A percentile compares a stretch with the other conserved stretches of the same genome.
Evolutionary conservation across 2,113 vertebrate species (phyloP).

Genomic region (Ceratotherium simum): DNA sequence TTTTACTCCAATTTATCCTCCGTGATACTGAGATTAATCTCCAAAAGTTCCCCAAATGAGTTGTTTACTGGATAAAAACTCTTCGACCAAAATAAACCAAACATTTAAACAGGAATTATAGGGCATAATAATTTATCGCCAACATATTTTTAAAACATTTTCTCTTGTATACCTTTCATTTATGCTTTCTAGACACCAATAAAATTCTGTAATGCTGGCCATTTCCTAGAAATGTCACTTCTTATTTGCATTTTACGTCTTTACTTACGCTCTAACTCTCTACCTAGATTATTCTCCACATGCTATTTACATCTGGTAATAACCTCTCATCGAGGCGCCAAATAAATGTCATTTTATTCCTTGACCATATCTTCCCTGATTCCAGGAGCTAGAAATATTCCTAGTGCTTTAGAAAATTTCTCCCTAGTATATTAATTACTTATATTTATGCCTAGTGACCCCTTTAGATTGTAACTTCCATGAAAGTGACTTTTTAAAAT

Average conservation of each 20-base stretch:
- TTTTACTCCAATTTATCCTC: not conserved
- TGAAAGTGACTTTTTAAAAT: not conserved
- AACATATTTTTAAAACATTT: not conserved
- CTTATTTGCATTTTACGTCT: conserved; percentile 6
- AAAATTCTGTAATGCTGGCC: not conserved
- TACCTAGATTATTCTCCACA: not conserved
- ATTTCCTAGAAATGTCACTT: conserved; percentile 9
- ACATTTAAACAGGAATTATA: not conserved
- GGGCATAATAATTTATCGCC: not conserved
- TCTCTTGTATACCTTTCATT: not conserved
- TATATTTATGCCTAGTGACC: not conserved
- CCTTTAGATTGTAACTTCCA: not conserved
- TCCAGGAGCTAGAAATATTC: not conserved
- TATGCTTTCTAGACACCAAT: not conserved
- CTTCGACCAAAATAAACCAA: not conserved
- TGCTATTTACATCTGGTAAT: not conserved
- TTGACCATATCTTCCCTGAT: not conserved
- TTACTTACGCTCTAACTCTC: not conserved
- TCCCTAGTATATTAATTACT: not conserved
- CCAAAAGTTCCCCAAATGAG: not conserved
- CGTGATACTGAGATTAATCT: not conserved
- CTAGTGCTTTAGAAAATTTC: not conserved
- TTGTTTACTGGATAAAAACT: not conserved
- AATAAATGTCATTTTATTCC: not conserved
- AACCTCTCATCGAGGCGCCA: not conserved